A percentile compares a stretch with the other conserved stretches of the same genome.
These are phyloP conservation scores for Danionella cerebrum DNA, from an alignment of 2,113 vertebrate species.

Conservation along the genomic window DNA sequence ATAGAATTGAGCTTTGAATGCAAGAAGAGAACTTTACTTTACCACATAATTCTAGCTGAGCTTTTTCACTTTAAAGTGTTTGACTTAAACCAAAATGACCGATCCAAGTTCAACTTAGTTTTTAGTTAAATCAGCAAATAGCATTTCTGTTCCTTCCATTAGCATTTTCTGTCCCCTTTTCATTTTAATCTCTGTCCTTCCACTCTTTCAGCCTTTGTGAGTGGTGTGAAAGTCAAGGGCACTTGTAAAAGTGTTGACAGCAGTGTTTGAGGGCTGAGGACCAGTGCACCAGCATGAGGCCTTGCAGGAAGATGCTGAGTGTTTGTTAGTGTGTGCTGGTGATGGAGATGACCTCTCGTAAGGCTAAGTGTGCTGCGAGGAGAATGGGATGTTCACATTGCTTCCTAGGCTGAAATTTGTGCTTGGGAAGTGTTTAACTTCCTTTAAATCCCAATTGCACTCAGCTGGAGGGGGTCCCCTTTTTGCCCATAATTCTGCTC, in stretches of 20 bases:
- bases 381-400: constrained; percentile 62
- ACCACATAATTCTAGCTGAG: no score
- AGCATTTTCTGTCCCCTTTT: constrained; percentile 13
- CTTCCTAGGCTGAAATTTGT: constrained; percentile 68
- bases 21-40: no score
- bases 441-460: constrained; percentile 66
- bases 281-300: constrained; percentile 41
- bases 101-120: no score
- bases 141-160: neutral
- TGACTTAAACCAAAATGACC: no score
- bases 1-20: no score
- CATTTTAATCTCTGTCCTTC: constrained; percentile 34
- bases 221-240: constrained; percentile 46
- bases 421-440: constrained; percentile 70
- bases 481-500: constrained; percentile 56
- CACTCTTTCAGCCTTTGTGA: constrained; percentile 40
- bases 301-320: constrained; percentile 35
- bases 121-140: no score
- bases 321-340: constrained; percentile 29
- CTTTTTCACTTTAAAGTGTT: no score
- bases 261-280: constrained; percentile 55
- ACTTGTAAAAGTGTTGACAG: constrained; percentile 57
- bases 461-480: constrained; percentile 57
- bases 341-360: constrained; percentile 63
- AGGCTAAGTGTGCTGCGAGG: constrained; percentile 53